Conservation (phyloP, 2,888 invertebrate genomes). For the Cecidostiba fungosa region DNA sequence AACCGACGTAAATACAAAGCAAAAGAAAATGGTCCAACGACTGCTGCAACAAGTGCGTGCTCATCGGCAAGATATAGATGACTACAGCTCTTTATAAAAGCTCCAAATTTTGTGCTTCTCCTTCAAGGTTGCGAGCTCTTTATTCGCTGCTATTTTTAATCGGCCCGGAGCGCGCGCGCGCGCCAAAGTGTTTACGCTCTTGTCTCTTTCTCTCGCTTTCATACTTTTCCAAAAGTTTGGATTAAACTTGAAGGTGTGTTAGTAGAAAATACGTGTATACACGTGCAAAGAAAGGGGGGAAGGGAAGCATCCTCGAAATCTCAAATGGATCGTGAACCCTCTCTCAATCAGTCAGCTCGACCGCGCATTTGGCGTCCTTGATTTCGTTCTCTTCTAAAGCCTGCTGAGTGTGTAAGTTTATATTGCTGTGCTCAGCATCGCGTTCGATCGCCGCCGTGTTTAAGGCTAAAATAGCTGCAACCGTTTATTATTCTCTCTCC, state of each 20-base stretch:
- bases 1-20: too few relatives aligned
- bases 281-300: background rate
- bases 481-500: too few relatives aligned
- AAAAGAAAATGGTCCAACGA: too few relatives aligned
- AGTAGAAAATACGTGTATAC: too few relatives aligned
- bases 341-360: background rate
- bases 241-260: too few relatives aligned
- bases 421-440: background rate
- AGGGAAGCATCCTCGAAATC: background rate
- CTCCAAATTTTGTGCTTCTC: conserved; percentile 42
- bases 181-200: conserved; percentile 42
- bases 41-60: too few relatives aligned
- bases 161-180: conserved; percentile 46
- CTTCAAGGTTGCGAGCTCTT: conserved; percentile 46
- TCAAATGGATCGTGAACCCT: background rate
- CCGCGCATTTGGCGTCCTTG: background rate
- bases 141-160: conserved; percentile 59
- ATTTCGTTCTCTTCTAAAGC: background rate
- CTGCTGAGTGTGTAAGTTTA: too few relatives aligned
- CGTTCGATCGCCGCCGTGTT: background rate
- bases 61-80: too few relatives aligned
- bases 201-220: conserved; percentile 27
- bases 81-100: too few relatives aligned
- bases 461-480: background rate
- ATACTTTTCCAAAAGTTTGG: too few relatives aligned